Conservation (phyloP, 2,888 invertebrate species). For the Xestia rhomboidea region DNA sequence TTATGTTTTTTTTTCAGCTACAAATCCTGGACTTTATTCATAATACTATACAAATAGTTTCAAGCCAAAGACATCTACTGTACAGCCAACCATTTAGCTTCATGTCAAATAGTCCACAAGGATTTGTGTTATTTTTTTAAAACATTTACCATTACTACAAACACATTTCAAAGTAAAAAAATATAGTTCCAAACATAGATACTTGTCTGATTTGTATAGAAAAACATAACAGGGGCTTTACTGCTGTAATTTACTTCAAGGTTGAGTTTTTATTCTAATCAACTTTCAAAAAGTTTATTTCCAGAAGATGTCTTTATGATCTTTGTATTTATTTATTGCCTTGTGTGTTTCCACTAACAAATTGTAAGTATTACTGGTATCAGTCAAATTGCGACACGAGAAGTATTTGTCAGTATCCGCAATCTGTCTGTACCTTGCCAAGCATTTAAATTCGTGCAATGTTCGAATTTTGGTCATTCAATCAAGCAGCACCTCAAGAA, state of each 20-base stretch:
- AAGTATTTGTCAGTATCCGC: neutral
- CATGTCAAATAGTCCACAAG: constrained; percentile 64
- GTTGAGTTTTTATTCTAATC: constrained; percentile 12
- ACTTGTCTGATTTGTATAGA: constrained; percentile 71
- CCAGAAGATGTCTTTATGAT: neutral
- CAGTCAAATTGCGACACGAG: too few species aligned
- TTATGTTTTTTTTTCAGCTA: constrained; percentile 68
- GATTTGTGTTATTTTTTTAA: constrained; percentile 46
- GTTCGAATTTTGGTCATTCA: neutral
- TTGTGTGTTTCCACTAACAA: neutral
- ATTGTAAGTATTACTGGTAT: neutral
- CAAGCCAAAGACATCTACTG: constrained; percentile 87
- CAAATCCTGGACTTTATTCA: constrained; percentile 66
- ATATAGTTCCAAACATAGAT: constrained; percentile 70
- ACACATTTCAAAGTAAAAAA: constrained; percentile 22
- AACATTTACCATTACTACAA: neutral
- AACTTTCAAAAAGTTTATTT: constrained; percentile 2
- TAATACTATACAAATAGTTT: constrained; percentile 81
- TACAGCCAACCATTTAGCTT: constrained; percentile 86
- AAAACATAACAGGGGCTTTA: constrained; percentile 73
- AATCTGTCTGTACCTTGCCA: neutral
- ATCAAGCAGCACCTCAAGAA: neutral
- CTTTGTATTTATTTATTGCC: too few species aligned
- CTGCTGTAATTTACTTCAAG: constrained; percentile 68
- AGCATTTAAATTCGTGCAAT: neutral